Percentiles rank a stretch among this genome's conserved stretches.
Conservation (phyloP, 2,113 vertebrate genomes). For the Anolis sagrei region DNA sequence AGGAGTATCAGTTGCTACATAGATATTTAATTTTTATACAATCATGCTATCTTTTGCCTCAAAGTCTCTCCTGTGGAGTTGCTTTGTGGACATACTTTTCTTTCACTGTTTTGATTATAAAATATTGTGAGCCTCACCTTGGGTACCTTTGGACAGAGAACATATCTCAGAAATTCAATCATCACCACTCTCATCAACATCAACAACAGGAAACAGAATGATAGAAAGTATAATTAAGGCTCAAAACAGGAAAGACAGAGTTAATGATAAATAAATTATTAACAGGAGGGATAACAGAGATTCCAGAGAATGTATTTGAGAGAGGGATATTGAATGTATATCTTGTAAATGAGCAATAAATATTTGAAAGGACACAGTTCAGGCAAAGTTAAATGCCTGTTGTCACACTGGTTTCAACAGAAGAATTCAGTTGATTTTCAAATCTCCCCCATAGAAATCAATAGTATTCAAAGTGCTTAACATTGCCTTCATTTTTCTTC, state of each 20-base stretch:
- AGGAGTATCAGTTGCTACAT: background rate
- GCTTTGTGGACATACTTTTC: background rate
- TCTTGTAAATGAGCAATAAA: background rate
- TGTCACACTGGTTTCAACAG: background rate
- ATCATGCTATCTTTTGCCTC: background rate
- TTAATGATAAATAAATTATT: background rate
- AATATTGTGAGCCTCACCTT: background rate
- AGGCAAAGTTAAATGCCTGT: background rate
- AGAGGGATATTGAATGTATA: background rate
- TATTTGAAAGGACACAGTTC: background rate
- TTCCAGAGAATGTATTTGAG: background rate
- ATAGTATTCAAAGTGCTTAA: background rate
- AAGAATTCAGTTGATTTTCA: background rate
- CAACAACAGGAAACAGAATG: background rate
- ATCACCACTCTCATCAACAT: background rate
- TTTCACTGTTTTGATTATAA: background rate
- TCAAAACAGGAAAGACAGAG: background rate
- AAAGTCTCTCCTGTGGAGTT: background rate
- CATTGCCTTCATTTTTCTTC: conserved; percentile 5
- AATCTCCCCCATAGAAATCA: background rate
- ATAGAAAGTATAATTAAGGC: background rate
- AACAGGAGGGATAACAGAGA: background rate
- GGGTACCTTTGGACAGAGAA: background rate
- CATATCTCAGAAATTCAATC: background rate
- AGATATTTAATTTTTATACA: background rate